Evolutionary conservation across 2,797 vertebrate genomes (phyloP).

Genomic region (Amblyraja radiata): DNA sequence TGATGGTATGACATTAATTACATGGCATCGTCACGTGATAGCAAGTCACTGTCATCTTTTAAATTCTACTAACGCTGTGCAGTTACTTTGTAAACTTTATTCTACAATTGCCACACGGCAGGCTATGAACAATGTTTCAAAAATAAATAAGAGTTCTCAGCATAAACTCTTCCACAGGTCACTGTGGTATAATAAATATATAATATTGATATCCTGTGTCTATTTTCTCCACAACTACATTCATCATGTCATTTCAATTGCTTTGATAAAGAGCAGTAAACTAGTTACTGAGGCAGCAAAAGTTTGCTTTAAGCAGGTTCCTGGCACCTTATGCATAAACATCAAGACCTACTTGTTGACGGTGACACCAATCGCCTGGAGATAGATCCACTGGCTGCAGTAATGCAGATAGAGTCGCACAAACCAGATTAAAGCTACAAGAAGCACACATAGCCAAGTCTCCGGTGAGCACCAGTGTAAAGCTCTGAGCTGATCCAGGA

Average conservation of each 20-base stretch:
- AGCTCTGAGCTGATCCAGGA: conserved; percentile 68
- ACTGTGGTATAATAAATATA: conserved; percentile 50
- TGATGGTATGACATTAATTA: conserved; percentile 7
- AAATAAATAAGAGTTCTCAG: conserved; percentile 35
- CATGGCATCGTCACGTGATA: neutral
- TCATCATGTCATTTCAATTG: conserved; percentile 43
- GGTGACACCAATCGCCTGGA: conserved; percentile 73
- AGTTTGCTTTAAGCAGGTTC: conserved; percentile 20
- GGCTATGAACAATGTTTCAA: neutral
- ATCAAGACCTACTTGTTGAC: conserved; percentile 78
- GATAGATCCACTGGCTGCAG: conserved; percentile 87
- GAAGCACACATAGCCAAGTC: conserved; percentile 65
- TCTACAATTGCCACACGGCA: neutral
- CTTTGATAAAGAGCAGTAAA: conserved; percentile 45
- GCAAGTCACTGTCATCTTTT: neutral
- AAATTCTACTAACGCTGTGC: neutral
- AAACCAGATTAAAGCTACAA: conserved; percentile 80
- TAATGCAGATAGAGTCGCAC: conserved; percentile 87
- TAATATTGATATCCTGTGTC: conserved; percentile 44
- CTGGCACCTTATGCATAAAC: conserved; percentile 20
- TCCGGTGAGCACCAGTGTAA: conserved; percentile 52
- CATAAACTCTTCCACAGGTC: conserved; percentile 39
- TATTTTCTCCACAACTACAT: conserved; percentile 38
- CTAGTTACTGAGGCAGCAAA: conserved; percentile 31
- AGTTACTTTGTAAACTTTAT: neutral